Conservation (phyloP, 2,888 invertebrate species). For the Acronicta leporina region DNA sequence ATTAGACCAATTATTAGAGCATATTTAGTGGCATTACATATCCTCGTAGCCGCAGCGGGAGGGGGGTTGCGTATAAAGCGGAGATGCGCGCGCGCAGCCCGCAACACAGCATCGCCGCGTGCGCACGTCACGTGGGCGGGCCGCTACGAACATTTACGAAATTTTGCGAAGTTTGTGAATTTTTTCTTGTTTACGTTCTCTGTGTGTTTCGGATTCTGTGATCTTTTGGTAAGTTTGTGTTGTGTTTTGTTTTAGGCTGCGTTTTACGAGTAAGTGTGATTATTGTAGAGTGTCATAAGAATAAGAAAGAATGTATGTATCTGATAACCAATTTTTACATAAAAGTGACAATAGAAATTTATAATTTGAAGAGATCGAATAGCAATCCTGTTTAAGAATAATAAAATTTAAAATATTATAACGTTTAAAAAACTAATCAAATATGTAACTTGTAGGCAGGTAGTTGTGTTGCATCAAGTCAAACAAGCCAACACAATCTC, state of each 20-base stretch:
- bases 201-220: conserved; percentile 57
- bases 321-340: no score
- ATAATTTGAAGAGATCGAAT: no score
- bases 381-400: no score
- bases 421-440: no score
- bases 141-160: conserved; percentile 33
- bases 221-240: conserved; percentile 49
- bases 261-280: not conserved
- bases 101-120: conserved; percentile 66
- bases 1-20: conserved; percentile 59
- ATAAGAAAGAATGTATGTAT: not conserved
- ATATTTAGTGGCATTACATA: conserved; percentile 57
- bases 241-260: not conserved
- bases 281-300: not conserved
- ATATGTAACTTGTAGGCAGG: no score
- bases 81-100: conserved; percentile 65
- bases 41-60: conserved; percentile 48
- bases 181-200: conserved; percentile 41
- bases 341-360: no score
- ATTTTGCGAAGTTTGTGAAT: conserved; percentile 50
- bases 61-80: conserved; percentile 78
- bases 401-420: no score
- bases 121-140: conserved; percentile 49
- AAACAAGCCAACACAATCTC: no score
- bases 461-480: no score